These are phyloP conservation scores for Dasypolia templi DNA, from an alignment of 2,888 invertebrate species.

Conservation along the genomic window DNA sequence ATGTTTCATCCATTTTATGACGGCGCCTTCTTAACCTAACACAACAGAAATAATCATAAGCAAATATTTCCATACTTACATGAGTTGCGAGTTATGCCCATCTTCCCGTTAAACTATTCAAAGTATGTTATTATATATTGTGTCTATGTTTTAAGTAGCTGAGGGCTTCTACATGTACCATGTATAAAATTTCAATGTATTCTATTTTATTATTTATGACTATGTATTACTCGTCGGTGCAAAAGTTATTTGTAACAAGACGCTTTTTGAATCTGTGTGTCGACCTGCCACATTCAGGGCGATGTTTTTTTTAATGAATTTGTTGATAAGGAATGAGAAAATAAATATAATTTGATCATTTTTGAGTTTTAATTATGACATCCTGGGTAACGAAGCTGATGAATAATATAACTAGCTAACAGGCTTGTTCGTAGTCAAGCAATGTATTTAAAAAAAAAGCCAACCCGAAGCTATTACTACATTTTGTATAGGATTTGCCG, in stretches of 20 bases:
- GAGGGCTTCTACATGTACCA: slow-evolving; percentile 4
- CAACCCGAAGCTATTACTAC: background rate
- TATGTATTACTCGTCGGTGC: slow-evolving; percentile 21
- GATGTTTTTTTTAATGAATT: slow-evolving; percentile 74
- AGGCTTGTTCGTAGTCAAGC: background rate
- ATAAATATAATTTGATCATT: slow-evolving; percentile 74
- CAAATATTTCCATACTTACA: background rate
- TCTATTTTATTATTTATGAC: slow-evolving; percentile 42
- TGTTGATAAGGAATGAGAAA: slow-evolving; percentile 75
- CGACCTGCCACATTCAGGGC: slow-evolving; percentile 52
- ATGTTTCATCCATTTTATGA: background rate
- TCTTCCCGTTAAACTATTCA: background rate
- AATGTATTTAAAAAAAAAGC: background rate
- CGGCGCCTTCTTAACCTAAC: background rate
- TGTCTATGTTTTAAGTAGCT: slow-evolving; percentile 7
- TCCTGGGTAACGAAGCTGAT: too few relatives aligned
- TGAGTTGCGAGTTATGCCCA: background rate
- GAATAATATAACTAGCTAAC: background rate
- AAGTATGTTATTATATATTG: background rate
- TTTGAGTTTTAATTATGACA: slow-evolving; percentile 40
- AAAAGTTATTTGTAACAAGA: slow-evolving; percentile 24
- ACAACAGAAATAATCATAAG: background rate
- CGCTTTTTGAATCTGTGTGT: slow-evolving; percentile 38
- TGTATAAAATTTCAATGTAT: slow-evolving; percentile 37
- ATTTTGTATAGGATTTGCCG: background rate